Conservation (phyloP, 2,888 invertebrate genomes). For the Scaptomyza cyrtandrae region DNA sequence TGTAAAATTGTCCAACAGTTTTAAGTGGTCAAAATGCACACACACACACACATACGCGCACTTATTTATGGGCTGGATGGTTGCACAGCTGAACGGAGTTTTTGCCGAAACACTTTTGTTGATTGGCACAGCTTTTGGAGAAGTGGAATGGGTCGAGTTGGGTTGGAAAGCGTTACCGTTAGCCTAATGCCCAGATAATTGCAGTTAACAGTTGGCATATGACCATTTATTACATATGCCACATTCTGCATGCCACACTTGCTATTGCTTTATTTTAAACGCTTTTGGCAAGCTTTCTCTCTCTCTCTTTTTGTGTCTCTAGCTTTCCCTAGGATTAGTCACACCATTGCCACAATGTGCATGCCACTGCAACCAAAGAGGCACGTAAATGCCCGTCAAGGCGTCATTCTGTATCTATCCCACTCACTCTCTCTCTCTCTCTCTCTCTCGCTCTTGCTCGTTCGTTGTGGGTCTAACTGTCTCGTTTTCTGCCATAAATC, state of each 20-base stretch:
- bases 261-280: conserved; percentile 71
- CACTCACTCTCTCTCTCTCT: conserved; percentile 3
- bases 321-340: conserved; percentile 53
- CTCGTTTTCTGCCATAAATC: conserved; percentile 71
- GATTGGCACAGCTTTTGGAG: conserved; percentile 15
- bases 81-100: conserved; percentile 19
- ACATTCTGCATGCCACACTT: conserved; percentile 52
- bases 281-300: conserved; percentile 50
- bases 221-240: conserved; percentile 68
- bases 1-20: conserved; percentile 58
- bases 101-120: conserved; percentile 47
- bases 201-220: conserved; percentile 64
- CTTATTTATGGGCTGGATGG: conserved; percentile 1
- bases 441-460: conserved; percentile 7
- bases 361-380: conserved; percentile 45
- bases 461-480: conserved; percentile 24
- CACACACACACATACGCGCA: conserved; percentile 3
- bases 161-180: conserved; percentile 17
- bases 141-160: neutral
- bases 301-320: neutral
- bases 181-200: conserved; percentile 61
- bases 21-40: conserved; percentile 49
- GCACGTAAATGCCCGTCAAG: conserved; percentile 66
- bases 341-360: conserved; percentile 56
- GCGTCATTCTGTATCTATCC: conserved; percentile 39